Evolutionary conservation across 2,888 invertebrate genomes (phyloP).

Genomic region (Tenthredo distinguenda): DNA sequence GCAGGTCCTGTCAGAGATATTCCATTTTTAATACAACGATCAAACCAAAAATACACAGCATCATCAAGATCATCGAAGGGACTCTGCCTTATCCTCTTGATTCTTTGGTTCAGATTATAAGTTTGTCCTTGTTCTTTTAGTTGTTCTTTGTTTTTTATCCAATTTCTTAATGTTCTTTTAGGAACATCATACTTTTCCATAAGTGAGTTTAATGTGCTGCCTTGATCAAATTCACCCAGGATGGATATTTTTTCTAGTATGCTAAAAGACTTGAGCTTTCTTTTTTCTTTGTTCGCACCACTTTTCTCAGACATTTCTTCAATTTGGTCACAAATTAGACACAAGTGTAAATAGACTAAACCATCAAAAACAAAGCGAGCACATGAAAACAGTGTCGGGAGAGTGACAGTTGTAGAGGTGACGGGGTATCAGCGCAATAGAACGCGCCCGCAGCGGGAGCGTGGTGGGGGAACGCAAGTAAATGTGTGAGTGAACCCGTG

Average conservation of each 20-base stretch:
- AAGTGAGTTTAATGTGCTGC: not conserved
- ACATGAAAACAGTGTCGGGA: not conserved
- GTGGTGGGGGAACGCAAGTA: not conserved
- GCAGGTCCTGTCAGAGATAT: not conserved
- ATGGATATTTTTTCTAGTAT: not conserved
- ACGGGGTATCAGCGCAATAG: not conserved
- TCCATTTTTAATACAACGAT: not conserved
- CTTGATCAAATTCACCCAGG: not conserved
- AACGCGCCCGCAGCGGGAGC: not conserved
- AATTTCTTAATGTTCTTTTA: constrained; percentile 1
- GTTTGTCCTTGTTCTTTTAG: not conserved
- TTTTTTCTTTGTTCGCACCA: not conserved
- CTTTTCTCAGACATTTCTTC: constrained; percentile 3
- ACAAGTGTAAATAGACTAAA: too few relatives aligned
- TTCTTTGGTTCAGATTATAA: not conserved
- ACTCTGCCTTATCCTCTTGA: not conserved
- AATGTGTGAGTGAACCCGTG: constrained; percentile 7
- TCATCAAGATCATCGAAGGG: not conserved
- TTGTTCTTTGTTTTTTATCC: not conserved
- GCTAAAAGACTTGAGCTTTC: not conserved
- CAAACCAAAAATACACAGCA: constrained; percentile 26
- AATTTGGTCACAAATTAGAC: not conserved
- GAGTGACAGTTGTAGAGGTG: not conserved
- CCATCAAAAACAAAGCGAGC: not conserved
- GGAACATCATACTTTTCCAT: not conserved